These are phyloP conservation scores for Ceriagrion tenellum DNA, from an alignment of 2,888 invertebrate species.

Conservation along the genomic window DNA sequence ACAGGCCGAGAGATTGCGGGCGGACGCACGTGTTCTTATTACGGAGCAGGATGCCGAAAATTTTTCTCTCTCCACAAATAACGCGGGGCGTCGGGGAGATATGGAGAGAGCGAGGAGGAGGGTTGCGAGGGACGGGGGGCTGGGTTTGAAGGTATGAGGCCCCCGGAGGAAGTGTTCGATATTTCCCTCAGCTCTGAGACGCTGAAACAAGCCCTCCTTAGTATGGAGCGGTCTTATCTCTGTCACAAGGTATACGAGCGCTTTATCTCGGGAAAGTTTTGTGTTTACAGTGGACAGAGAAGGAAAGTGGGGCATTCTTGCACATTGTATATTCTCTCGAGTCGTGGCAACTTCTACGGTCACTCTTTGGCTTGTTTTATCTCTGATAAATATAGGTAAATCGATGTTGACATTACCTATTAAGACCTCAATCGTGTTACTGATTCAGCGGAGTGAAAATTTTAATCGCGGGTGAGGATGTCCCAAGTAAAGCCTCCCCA, in stretches of 20 bases:
- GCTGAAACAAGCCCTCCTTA: neutral
- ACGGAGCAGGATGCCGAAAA: neutral
- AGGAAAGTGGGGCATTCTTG: neutral
- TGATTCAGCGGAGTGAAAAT: neutral
- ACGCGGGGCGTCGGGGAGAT: neutral
- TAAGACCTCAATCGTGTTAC: neutral
- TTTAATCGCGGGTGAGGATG: neutral
- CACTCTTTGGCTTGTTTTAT: neutral
- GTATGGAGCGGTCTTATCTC: neutral
- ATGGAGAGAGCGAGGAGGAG: neutral
- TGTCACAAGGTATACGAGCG: neutral
- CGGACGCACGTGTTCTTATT: slow-evolving; percentile 12
- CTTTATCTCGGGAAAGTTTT: neutral
- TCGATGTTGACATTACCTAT: neutral
- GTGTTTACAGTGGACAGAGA: neutral
- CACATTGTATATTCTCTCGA: neutral
- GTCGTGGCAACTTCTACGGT: neutral
- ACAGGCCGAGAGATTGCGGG: neutral
- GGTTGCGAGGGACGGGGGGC: no score
- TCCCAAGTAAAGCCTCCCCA: neutral
- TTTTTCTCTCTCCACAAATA: neutral
- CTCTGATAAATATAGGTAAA: neutral
- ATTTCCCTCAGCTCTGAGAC: neutral
- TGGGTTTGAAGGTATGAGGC: neutral
- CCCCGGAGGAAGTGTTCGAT: neutral